These are phyloP conservation scores for Venturia canescens DNA, from an alignment of 1,140 invertebrate species.

Conservation along the genomic window DNA sequence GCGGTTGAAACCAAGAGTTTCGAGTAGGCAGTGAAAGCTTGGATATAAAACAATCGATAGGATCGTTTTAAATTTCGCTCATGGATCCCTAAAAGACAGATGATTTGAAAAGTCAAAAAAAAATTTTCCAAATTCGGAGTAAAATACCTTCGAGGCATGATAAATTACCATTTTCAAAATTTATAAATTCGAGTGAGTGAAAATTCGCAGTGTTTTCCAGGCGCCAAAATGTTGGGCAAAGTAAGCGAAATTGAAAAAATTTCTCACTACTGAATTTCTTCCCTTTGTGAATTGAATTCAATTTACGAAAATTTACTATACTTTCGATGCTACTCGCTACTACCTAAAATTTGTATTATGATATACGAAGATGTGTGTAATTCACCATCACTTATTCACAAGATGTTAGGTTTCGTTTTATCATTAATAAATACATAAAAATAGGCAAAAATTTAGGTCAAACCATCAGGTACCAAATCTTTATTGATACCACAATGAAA, in stretches of 20 bases:
- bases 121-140: constrained; percentile 25
- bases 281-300: not conserved
- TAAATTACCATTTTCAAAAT: constrained; percentile 4
- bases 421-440: no score
- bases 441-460: no score
- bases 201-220: not conserved
- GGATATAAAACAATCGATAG: constrained; percentile 12
- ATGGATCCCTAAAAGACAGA: constrained; percentile 8
- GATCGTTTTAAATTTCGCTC: constrained; percentile 10
- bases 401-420: no score
- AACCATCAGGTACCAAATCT: no score
- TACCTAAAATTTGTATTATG: no score
- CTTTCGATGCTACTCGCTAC: no score
- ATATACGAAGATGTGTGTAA: no score
- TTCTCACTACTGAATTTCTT: not conserved
- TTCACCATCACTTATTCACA: no score
- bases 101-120: not conserved
- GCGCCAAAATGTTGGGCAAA: constrained; percentile 7
- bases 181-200: not conserved
- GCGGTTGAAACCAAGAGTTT: not conserved
- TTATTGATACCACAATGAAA: no score
- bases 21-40: constrained; percentile 25
- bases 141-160: not conserved
- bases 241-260: not conserved
- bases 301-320: not conserved